Percentiles rank a stretch among this genome's conserved stretches.
Evolutionary conservation across 2,113 vertebrate genomes (phyloP).

Genomic region (Trematomus loennbergii): DNA sequence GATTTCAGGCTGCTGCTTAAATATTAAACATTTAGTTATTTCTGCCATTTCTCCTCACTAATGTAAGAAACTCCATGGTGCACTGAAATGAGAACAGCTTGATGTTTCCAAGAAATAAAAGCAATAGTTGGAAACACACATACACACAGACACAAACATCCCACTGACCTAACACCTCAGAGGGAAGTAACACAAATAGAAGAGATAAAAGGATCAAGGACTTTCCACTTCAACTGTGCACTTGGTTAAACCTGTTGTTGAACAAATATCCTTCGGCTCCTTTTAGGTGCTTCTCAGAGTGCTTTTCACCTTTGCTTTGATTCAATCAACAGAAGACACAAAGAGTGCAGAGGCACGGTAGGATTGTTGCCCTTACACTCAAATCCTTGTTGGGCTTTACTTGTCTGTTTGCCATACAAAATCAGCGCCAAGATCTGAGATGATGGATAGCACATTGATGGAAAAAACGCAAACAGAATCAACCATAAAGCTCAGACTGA

Average conservation of each 20-base stretch:
- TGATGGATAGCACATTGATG: conserved; percentile 20
- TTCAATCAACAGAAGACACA: conserved; percentile 43
- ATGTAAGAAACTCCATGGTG: neutral
- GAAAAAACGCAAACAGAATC: conserved; percentile 18
- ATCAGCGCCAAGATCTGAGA: neutral
- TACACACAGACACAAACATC: neutral
- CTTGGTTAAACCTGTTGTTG: conserved; percentile 35
- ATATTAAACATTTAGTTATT: neutral
- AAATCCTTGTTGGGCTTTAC: conserved; percentile 20
- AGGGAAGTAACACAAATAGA: neutral
- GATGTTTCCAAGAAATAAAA: neutral
- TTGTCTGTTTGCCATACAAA: conserved; percentile 37
- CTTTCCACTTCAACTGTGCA: conserved; percentile 20
- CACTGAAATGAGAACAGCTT: neutral
- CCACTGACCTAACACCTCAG: neutral
- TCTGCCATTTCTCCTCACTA: neutral
- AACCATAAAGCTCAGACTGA: neutral
- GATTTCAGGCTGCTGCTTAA: neutral
- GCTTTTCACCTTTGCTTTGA: conserved; percentile 28
- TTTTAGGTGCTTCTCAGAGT: conserved; percentile 4
- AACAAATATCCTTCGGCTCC: neutral
- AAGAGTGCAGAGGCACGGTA: neutral
- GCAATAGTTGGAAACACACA: neutral
- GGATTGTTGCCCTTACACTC: conserved; percentile 17
- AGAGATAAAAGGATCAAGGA: conserved; percentile 22